phyloP scores from a whole-genome alignment of 2,888 invertebrate genomes.

The Campaea margaritaria region DNA sequence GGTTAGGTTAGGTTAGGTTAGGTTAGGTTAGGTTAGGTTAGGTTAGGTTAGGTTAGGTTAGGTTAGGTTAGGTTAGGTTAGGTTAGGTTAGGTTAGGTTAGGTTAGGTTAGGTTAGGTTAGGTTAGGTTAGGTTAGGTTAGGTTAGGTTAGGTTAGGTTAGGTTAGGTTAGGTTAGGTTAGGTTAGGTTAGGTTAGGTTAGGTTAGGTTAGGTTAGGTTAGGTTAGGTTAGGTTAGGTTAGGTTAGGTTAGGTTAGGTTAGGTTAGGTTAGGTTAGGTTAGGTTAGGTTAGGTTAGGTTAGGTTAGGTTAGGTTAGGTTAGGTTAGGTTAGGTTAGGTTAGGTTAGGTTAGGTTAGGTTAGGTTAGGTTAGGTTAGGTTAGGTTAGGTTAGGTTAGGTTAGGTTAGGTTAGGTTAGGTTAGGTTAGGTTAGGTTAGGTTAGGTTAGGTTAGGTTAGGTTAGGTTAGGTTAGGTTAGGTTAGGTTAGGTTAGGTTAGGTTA shows the following conservation, averaged over 20 bases:
- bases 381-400: slow-evolving; percentile 27
- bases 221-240: slow-evolving; percentile 27
- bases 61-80: slow-evolving; percentile 30
- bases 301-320: slow-evolving; percentile 36
- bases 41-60: slow-evolving; percentile 35
- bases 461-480: slow-evolving; percentile 19
- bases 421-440: slow-evolving; percentile 13
- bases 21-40: slow-evolving; percentile 12
- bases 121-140: slow-evolving; percentile 16
- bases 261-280: slow-evolving; percentile 32
- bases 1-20: slow-evolving; percentile 34
- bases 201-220: slow-evolving; percentile 28
- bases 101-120: slow-evolving; percentile 12
- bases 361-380: slow-evolving; percentile 34
- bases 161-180: slow-evolving; percentile 6
- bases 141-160: slow-evolving; percentile 11
- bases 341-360: slow-evolving; percentile 39
- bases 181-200: slow-evolving; percentile 5
- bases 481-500: slow-evolving; percentile 21
- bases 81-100: slow-evolving; percentile 11
- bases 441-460: slow-evolving; percentile 18
- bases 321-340: slow-evolving; percentile 26
- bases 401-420: slow-evolving; percentile 4
- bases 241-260: slow-evolving; percentile 28
- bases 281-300: slow-evolving; percentile 33